Evolutionary conservation across 2,113 vertebrate species (phyloP), one percentile per base, ranked within the genome.

Genomic region (Pan paniscus): DNA sequence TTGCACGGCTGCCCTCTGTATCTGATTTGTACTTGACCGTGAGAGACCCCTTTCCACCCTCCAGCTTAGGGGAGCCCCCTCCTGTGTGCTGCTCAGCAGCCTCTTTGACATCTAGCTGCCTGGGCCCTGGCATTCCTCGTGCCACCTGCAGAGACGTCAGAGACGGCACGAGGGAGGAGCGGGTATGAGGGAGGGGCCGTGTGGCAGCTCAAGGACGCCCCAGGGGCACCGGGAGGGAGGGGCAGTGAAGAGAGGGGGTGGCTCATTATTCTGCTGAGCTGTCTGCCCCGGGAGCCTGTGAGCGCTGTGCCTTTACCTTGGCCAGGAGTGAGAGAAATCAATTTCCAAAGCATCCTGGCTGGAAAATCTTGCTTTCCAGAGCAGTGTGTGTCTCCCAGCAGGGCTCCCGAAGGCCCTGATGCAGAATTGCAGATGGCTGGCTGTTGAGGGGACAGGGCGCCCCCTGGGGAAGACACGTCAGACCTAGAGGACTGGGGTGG

Each of bases 381-480:
- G 48, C 40, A 11, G 87, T 0, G 2, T 0, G 0, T 40, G 76
- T 32, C 3, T 67, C 30, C 32, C 11, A 3, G 32, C 32, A 5
- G 80, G 20, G 92, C 43, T 25, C 27, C 23, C 2, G 2, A 3
- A 1, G 3, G 11, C 16, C 25, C 59, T 6, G 11, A 50, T 35
- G 38, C n/a, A 5, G 20, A 43, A 8, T 1, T 46, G 55, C 4
- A 52, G 55, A 6, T 13, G 7, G 38, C 70, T 46, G 7, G 17
- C 1, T 17, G 2, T 17, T 32, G 17, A 22, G 50, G 20, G 8
- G n/a, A 55, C 1, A 2, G 0, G 61, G 61, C 14, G 13, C 46
- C 4, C 0, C 43, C 13, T 0, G 2, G 11, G 50, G 43, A 46
- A 64, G 61, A 20, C 11, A 64, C 7, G 0, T 38, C 70, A 68